Conservation (phyloP, 2,113 vertebrate species). For the Ariopsis seemanni region DNA sequence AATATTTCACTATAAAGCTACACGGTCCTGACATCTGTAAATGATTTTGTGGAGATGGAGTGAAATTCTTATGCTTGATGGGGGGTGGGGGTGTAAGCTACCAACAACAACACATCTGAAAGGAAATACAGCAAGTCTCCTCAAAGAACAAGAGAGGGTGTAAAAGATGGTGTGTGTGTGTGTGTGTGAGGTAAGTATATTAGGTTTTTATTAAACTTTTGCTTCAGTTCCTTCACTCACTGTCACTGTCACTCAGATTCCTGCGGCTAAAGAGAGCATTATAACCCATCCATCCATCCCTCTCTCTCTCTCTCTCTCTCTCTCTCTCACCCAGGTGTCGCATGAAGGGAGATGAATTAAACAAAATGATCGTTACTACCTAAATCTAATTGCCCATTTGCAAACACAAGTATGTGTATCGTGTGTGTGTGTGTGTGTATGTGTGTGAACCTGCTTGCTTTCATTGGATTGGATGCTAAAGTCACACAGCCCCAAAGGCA, state of each 20-base stretch:
- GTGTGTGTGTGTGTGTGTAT: slow-evolving; percentile 72
- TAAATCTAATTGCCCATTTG: slow-evolving; percentile 50
- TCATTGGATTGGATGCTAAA: slow-evolving; percentile 10
- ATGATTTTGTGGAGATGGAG: not conserved
- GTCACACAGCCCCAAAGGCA: slow-evolving; percentile 27
- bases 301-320: slow-evolving; percentile 57
- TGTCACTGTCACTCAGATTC: slow-evolving; percentile 55
- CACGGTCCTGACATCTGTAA: not conserved
- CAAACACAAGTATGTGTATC: slow-evolving; percentile 74
- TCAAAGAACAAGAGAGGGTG: not conserved
- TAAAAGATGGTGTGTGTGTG: not conserved
- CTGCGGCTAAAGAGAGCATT: slow-evolving; percentile 53
- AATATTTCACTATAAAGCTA: not conserved
- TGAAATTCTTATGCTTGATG: not conserved
- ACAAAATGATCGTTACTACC: slow-evolving; percentile 43
- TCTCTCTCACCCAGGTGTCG: slow-evolving; percentile 35
- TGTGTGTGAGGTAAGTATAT: slow-evolving; percentile 41
- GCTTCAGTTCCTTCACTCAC: slow-evolving; percentile 52
- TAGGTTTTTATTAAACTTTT: slow-evolving; percentile 54
- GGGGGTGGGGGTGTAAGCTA: too few species aligned
- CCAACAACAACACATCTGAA: not conserved
- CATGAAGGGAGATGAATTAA: slow-evolving; percentile 46
- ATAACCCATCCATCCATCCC: slow-evolving; percentile 64
- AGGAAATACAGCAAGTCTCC: not conserved
- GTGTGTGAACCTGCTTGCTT: slow-evolving; percentile 14